Percentiles rank a stretch among this genome's conserved stretches.
Evolutionary conservation across 2,113 vertebrate species (phyloP).

Genomic region (Brienomyrus longianalis): DNA sequence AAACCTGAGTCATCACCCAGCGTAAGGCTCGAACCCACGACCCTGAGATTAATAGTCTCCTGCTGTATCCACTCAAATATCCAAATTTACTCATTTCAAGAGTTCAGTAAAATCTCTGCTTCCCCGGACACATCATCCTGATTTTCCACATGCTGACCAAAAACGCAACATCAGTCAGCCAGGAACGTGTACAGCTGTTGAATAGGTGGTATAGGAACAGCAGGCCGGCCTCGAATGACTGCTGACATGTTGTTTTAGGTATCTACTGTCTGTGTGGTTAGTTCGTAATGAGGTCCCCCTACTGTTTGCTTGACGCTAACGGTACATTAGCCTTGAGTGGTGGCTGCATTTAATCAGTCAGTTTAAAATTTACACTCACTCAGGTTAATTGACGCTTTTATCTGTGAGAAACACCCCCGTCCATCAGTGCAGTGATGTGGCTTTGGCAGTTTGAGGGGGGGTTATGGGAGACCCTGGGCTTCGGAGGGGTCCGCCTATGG

Average conservation of each 20-base stretch:
- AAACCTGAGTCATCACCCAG: constrained; percentile 5
- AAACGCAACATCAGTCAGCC: neutral
- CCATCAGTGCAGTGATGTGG: neutral
- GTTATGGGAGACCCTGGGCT: neutral
- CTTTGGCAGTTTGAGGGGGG: neutral
- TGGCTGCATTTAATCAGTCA: neutral
- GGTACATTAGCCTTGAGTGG: neutral
- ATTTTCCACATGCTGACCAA: neutral
- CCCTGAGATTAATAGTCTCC: neutral
- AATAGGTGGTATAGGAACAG: neutral
- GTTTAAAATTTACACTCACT: neutral
- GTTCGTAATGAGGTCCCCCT: neutral
- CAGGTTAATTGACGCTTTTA: neutral
- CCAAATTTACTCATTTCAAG: neutral
- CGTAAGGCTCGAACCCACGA: neutral
- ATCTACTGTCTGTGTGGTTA: neutral
- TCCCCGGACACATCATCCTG: neutral
- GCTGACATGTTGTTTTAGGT: neutral
- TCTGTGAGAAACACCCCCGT: neutral
- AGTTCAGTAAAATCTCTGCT: neutral
- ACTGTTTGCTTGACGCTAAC: neutral
- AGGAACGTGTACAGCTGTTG: neutral
- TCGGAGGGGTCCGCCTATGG: neutral
- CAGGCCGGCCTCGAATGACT: neutral
- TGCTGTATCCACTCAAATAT: neutral